Base-by-base conservation (phyloP, 2,888 invertebrate species). In the Uropetala carovei region DNA sequence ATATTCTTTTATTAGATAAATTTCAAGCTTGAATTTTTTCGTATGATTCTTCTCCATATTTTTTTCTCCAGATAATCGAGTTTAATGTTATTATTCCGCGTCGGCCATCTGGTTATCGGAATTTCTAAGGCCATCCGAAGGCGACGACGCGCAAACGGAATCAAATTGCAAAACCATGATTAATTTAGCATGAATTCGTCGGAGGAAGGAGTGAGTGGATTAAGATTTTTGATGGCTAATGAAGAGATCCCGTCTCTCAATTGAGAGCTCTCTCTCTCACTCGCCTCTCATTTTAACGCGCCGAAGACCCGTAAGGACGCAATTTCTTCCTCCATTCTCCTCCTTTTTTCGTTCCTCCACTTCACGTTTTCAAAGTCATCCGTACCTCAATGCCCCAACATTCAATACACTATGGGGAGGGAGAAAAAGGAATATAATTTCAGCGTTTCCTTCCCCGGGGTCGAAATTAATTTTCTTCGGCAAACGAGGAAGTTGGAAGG, bases 401-500 rank as follows among this genome's bases (percentile, higher is more conserved):
- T 68, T 89, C 60, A 68, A 43, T 43, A 43, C 18, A n/a, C 43
- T 9, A n/a, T n/a, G n/a, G 18, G 89, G 56, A 30, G n/a, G 60
- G 56, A 83, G 83, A 18, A 30, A 60, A 14, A 13, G 60, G 86
- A 56, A 83, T 14, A 56, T 83, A 89, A 59, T 89, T 89, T 43
- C 27, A 68, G 89, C 89, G 68, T 89, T 89, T 89, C 89, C 89
- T 89, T 43, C n/a, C n/a, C 56, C 64, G 60, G 43, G 30, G 60
- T 18, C 60, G 64, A 89, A 89, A 89, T 89, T 89, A 89, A 89
- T 89, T 89, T 89, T 64, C 56, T 64, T 68, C 56, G 43, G 11
- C 64, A 30, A 89, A 89, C 64, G 89, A 89, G 64, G 89, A 89
- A 89, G 89, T 89, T 89, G 64, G 30, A 60, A 64, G 43, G 64